phyloP scores from a whole-genome alignment of 2,113 vertebrate species.

The Psittacara wagleri region DNA sequence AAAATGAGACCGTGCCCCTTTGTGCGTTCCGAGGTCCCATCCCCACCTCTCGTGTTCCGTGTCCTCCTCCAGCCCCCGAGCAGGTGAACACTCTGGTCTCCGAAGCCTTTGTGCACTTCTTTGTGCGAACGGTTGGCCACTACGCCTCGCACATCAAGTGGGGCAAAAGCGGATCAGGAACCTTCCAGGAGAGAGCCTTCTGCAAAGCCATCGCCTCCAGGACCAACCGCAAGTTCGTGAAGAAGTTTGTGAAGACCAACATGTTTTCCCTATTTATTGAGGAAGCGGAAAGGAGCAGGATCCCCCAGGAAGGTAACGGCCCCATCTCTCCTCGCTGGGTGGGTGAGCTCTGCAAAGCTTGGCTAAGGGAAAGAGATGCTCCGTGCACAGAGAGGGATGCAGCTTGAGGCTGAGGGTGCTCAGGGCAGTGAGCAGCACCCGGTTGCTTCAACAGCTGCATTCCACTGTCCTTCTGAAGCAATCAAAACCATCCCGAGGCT shows the following conservation, averaged over 20 bases:
- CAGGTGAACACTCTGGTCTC: slow-evolving; percentile 87
- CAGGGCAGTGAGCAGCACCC: background rate
- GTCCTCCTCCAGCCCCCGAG: slow-evolving; percentile 71
- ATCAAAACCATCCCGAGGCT: background rate
- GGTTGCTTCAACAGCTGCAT: background rate
- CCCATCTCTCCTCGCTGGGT: accelerated
- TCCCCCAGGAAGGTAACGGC: slow-evolving; percentile 80
- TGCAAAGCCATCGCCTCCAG: slow-evolving; percentile 85
- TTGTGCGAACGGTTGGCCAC: slow-evolving; percentile 86
- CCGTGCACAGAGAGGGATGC: accelerated
- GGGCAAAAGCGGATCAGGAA: background rate
- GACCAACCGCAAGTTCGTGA: slow-evolving; percentile 81
- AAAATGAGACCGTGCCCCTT: accelerated
- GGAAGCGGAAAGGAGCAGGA: slow-evolving; percentile 85
- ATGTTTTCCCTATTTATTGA: slow-evolving; percentile 96
- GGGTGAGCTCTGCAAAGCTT: background rate
- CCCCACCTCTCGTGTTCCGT: accelerated
- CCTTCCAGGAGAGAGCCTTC: slow-evolving; percentile 86
- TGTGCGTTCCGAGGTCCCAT: background rate
- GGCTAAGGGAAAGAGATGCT: background rate
- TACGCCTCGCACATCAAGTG: slow-evolving; percentile 79
- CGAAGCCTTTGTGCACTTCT: slow-evolving; percentile 88
- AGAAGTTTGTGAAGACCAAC: slow-evolving; percentile 90
- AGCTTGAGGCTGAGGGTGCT: background rate
- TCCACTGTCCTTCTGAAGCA: background rate